phyloP scores from a whole-genome alignment of 2,113 vertebrate genomes.

The Mesocricetus auratus region DNA sequence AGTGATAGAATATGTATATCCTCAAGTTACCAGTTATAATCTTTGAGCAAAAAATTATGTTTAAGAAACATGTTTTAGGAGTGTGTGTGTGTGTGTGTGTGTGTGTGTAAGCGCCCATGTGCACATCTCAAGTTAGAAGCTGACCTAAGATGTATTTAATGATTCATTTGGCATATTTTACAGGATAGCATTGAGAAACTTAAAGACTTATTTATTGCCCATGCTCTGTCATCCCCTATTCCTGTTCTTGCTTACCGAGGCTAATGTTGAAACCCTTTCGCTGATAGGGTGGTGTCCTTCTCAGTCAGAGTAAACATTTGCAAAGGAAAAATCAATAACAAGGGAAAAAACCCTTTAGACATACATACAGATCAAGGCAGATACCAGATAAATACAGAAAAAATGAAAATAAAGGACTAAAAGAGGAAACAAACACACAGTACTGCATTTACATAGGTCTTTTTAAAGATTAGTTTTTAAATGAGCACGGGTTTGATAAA shows the following conservation, averaged over 20 bases:
- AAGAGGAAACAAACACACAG: neutral
- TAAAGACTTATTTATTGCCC: neutral
- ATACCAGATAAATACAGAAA: neutral
- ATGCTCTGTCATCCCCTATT: neutral
- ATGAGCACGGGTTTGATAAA: slow-evolving; percentile 18
- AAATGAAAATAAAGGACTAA: slow-evolving; percentile 8
- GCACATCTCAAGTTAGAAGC: neutral
- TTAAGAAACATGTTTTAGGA: slow-evolving; percentile 25
- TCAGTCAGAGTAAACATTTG: slow-evolving; percentile 65
- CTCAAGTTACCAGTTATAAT: neutral
- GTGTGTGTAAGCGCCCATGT: too few species aligned
- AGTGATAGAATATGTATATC: slow-evolving; percentile 18
- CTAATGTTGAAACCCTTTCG: slow-evolving; percentile 70
- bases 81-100: neutral
- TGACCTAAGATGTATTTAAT: neutral
- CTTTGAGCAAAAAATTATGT: slow-evolving; percentile 20
- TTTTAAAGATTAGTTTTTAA: neutral
- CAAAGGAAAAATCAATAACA: slow-evolving; percentile 61
- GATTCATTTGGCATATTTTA: neutral
- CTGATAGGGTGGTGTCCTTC: slow-evolving; percentile 49
- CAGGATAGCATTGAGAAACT: neutral
- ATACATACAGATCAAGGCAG: neutral
- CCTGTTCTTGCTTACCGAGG: slow-evolving; percentile 67
- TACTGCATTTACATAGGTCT: neutral
- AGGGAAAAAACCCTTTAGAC: slow-evolving; percentile 51